Evolutionary conservation across 2,888 invertebrate genomes (phyloP).

Genomic region (Holacanthella duospinosa): DNA sequence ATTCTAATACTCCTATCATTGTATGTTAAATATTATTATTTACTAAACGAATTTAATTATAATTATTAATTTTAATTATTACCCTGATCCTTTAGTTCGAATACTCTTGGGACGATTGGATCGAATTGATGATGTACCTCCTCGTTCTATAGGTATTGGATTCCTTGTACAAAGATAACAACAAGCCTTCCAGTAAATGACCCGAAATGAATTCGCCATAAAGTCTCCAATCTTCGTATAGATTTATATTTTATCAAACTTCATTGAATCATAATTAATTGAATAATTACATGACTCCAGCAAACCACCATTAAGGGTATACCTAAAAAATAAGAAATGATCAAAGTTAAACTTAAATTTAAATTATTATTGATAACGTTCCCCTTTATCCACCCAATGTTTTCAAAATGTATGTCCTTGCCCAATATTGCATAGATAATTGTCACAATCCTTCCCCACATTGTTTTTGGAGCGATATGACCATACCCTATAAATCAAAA

Average conservation of each 20-base stretch:
- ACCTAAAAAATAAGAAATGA: no score
- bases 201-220: slow-evolving; percentile 84
- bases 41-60: background rate
- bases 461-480: slow-evolving; percentile 87
- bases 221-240: slow-evolving; percentile 82
- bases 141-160: slow-evolving; percentile 47
- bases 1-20: slow-evolving; percentile 29
- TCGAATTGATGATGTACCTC: slow-evolving; percentile 11
- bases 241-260: no score
- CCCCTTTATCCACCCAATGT: no score
- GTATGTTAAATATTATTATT: background rate
- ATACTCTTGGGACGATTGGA: slow-evolving; percentile 23
- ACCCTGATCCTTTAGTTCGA: slow-evolving; percentile 27
- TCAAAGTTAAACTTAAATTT: background rate
- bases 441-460: slow-evolving; percentile 85
- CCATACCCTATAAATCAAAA: slow-evolving; percentile 63
- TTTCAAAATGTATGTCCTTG: no score
- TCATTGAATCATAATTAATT: no score
- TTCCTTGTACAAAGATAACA: slow-evolving; percentile 79
- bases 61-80: background rate
- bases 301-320: slow-evolving; percentile 92
- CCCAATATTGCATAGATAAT: slow-evolving; percentile 90
- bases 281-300: slow-evolving; percentile 61
- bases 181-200: slow-evolving; percentile 84
- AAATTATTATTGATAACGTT: background rate